Evolutionary conservation across 2,113 vertebrate genomes (phyloP).

Genomic region (Columbina picui): DNA sequence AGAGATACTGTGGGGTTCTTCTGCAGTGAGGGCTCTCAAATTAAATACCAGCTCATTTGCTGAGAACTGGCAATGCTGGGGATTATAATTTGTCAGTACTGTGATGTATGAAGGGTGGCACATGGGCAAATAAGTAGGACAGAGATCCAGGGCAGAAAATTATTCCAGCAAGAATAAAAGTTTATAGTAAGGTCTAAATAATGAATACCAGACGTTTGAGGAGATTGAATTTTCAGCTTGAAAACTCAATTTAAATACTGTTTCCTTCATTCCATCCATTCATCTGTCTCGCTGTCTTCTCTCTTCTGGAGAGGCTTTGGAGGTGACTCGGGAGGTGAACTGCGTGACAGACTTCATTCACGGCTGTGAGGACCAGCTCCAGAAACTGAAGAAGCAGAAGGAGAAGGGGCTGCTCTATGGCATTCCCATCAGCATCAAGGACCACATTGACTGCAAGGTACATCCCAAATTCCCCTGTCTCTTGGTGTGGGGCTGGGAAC

Average conservation of each 20-base stretch:
- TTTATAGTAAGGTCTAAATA: neutral
- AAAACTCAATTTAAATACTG: neutral
- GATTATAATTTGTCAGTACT: neutral
- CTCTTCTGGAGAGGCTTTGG: conserved; percentile 77
- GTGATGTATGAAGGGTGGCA: neutral
- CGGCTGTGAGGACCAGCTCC: conserved; percentile 83
- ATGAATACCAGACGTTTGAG: neutral
- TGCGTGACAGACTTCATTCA: conserved; percentile 82
- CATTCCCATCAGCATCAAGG: conserved; percentile 90
- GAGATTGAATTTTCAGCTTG: neutral
- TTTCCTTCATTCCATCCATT: neutral
- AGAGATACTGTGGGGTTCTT: neutral
- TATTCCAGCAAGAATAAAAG: neutral
- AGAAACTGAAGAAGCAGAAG: conserved; percentile 50
- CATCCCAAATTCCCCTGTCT: neutral
- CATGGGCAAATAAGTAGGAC: neutral
- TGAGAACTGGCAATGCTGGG: neutral
- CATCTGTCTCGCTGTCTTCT: neutral
- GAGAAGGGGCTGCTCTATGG: conserved; percentile 83
- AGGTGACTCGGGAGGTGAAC: conserved; percentile 81
- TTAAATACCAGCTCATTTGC: neutral
- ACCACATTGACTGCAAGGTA: conserved; percentile 85
- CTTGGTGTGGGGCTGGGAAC: neutral
- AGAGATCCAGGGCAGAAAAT: neutral
- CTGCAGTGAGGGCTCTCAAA: neutral